phyloP scores from a whole-genome alignment of 2,113 vertebrate species.

The Anthoscopus minutus region DNA sequence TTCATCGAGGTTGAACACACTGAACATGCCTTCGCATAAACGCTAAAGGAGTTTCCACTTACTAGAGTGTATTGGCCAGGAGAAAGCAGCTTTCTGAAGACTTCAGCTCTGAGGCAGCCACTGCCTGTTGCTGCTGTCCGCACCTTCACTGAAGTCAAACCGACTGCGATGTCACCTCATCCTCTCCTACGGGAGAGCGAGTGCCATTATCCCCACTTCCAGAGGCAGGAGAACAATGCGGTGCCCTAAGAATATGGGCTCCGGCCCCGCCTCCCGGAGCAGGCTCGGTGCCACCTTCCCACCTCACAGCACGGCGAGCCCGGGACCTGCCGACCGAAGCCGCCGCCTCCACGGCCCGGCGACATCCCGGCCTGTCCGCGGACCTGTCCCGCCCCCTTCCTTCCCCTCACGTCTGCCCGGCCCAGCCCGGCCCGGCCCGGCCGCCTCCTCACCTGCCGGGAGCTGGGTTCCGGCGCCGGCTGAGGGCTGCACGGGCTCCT shows the following conservation, averaged over 20 bases:
- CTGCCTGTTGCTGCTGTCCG: too few relatives aligned
- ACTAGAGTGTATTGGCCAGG: not conserved
- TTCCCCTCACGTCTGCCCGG: not conserved
- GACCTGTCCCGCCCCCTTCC: not conserved
- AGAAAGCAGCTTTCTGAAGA: not conserved
- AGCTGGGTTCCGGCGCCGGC: not conserved
- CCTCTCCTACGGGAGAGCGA: not conserved
- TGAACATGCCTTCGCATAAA: not conserved
- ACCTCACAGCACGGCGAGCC: not conserved
- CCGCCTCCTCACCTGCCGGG: not conserved
- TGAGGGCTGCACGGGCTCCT: not conserved
- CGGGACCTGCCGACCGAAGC: not conserved
- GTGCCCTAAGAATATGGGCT: fast-evolving
- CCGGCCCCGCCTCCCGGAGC: too few relatives aligned
- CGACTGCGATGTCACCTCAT: fast-evolving
- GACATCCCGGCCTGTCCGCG: too few relatives aligned
- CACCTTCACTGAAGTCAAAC: too few relatives aligned
- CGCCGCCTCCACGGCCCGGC: fast-evolving
- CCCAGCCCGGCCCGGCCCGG: not conserved
- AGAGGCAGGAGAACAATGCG: not conserved
- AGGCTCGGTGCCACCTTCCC: not conserved
- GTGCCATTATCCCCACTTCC: fast-evolving
- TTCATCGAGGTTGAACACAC: fast-evolving
- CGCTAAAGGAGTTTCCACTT: not conserved
- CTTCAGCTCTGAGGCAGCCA: not conserved